Conservation (phyloP, 2,113 vertebrate genomes). For the Atlantisia rogersi region DNA sequence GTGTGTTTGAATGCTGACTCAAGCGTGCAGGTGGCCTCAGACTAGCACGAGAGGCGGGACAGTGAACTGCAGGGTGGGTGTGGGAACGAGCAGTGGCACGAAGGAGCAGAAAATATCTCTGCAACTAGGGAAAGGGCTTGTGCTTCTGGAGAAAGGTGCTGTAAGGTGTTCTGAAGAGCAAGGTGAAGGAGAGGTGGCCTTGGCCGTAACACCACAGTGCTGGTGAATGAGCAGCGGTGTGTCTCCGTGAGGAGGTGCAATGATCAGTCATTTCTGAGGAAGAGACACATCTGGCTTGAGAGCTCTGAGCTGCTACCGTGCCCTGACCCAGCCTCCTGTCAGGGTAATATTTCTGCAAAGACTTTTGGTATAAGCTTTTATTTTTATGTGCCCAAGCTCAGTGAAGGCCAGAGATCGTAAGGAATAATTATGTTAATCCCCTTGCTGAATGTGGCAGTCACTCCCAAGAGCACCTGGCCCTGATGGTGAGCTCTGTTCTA, state of each 20-base stretch:
- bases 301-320: background rate
- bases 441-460: background rate
- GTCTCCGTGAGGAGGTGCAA: accelerated
- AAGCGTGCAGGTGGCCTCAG: background rate
- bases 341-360: background rate
- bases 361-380: background rate
- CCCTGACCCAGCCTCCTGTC: background rate
- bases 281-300: background rate
- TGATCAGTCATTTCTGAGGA: background rate
- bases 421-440: background rate
- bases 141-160: background rate
- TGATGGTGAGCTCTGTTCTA: background rate
- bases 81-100: background rate
- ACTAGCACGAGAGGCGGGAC: background rate
- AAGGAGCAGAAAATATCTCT: background rate
- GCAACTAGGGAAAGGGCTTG: background rate
- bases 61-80: background rate
- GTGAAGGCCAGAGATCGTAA: background rate
- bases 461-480: background rate
- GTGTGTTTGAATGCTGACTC: background rate
- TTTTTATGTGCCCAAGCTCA: accelerated
- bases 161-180: background rate
- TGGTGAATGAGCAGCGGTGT: background rate
- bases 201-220: accelerated
- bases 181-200: background rate